phyloP scores from a whole-genome alignment of 2,113 vertebrate species.

The Guaruba guarouba region DNA sequence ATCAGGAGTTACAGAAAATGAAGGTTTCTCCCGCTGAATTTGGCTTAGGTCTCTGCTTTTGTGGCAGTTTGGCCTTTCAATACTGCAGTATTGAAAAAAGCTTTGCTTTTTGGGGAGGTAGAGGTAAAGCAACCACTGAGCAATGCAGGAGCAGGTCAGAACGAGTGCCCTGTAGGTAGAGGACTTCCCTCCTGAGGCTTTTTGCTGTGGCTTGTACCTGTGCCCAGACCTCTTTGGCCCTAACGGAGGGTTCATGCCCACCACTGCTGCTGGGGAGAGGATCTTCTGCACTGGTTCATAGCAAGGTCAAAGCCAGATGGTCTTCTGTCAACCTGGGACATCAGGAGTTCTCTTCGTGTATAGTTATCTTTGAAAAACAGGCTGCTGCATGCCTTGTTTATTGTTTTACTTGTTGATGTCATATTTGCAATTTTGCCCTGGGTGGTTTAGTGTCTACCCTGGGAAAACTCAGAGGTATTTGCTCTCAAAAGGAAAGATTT shows the following conservation, averaged over 20 bases:
- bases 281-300: background rate
- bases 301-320: background rate
- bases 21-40: background rate
- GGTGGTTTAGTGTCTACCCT: background rate
- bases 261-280: background rate
- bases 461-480: background rate
- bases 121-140: background rate
- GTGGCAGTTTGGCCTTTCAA: fast-evolving
- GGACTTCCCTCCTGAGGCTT: background rate
- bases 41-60: background rate
- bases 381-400: background rate
- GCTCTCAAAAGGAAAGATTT: background rate
- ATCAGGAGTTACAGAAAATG: background rate
- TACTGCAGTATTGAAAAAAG: background rate
- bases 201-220: background rate
- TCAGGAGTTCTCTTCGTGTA: background rate
- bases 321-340: background rate
- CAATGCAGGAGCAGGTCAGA: background rate
- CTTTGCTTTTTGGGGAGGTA: background rate
- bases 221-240: background rate
- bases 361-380: background rate
- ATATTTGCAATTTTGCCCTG: background rate
- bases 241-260: background rate
- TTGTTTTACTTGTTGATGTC: background rate
- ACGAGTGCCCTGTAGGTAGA: background rate